phyloP scores from a whole-genome alignment of 2,797 vertebrate species.

The Spondyliosoma cantharus region DNA sequence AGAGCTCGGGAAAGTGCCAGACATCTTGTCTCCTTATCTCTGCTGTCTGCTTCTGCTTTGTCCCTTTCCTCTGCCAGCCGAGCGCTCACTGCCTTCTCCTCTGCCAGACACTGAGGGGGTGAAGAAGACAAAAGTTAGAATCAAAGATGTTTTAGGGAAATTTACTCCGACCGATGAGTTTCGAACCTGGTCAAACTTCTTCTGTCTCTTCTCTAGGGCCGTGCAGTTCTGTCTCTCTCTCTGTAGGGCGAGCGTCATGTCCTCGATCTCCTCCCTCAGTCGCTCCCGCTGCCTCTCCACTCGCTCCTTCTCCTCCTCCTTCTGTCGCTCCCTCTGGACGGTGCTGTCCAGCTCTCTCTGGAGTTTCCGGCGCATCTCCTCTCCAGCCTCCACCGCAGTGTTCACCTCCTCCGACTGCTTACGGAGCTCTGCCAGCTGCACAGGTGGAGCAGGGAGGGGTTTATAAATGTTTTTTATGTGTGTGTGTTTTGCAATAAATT shows the following conservation, averaged over 20 bases:
- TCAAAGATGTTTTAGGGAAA: neutral
- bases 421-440: conserved; percentile 88
- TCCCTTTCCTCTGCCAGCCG: conserved; percentile 90
- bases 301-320: conserved; percentile 87
- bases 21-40: conserved; percentile 91
- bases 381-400: conserved; percentile 84
- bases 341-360: conserved; percentile 88
- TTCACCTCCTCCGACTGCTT: conserved; percentile 91
- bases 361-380: conserved; percentile 88
- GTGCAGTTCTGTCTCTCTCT: conserved; percentile 91
- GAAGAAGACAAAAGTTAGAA: conserved; percentile 6
- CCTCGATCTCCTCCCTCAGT: conserved; percentile 92
- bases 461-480: neutral
- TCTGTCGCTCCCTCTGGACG: conserved; percentile 86
- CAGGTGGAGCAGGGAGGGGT: neutral
- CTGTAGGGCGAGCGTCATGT: conserved; percentile 89
- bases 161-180: accelerated
- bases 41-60: conserved; percentile 89
- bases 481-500: neutral
- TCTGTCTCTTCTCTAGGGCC: conserved; percentile 92
- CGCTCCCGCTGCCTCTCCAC: conserved; percentile 89
- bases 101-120: conserved; percentile 84
- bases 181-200: conserved; percentile 93
- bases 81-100: conserved; percentile 90
- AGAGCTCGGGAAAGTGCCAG: conserved; percentile 86